These are phyloP conservation scores for Caranx ignobilis DNA, from an alignment of 2,113 vertebrate species.

Conservation along the genomic window DNA sequence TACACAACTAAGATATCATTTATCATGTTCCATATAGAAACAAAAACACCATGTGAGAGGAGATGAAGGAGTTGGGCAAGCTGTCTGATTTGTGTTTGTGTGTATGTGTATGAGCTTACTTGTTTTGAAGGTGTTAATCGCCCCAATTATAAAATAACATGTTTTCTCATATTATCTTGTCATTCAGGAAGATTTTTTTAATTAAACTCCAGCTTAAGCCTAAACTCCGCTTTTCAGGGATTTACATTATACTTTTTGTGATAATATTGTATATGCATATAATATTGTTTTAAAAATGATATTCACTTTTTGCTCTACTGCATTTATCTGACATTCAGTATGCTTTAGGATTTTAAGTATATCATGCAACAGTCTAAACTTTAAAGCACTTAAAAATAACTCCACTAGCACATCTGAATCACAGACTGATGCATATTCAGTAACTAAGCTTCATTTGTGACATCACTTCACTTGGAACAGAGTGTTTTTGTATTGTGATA, in stretches of 20 bases:
- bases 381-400: not conserved
- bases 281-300: too few relatives aligned
- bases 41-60: slow-evolving; percentile 3
- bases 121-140: slow-evolving; percentile 10
- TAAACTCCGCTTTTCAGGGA: not conserved
- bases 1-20: slow-evolving; percentile 36
- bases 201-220: too few relatives aligned
- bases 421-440: not conserved
- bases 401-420: not conserved
- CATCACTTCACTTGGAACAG: not conserved
- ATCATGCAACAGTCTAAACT: not conserved
- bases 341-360: not conserved
- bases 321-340: not conserved
- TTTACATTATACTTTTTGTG: not conserved
- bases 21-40: slow-evolving; percentile 44
- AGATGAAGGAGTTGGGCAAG: slow-evolving; percentile 8
- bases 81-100: not conserved
- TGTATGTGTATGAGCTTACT: not conserved
- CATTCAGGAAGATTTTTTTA: not conserved
- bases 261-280: too few relatives aligned
- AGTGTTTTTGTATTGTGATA: not conserved
- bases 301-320: not conserved
- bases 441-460: not conserved
- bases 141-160: not conserved
- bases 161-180: not conserved